Evolutionary conservation across 2,113 vertebrate species (phyloP), one percentile per base, ranked within the genome.

Genomic region (Lepus americanus): DNA sequence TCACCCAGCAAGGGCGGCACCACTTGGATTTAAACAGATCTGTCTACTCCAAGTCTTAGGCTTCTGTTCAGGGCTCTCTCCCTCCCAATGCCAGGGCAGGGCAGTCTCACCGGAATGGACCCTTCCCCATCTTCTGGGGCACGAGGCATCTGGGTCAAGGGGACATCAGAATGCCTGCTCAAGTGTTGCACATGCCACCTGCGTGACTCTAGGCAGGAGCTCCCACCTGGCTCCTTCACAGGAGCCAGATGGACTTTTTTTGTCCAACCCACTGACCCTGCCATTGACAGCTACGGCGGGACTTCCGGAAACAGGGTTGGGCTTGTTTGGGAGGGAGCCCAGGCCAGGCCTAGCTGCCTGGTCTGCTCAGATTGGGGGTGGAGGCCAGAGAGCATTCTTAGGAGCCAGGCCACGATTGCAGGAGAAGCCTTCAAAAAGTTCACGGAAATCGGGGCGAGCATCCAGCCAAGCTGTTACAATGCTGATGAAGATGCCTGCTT

Each of bases 221-320:
- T 93, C 93, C 92, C 87, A 96, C 91, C 89, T 96, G 93, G 53
- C 44, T 95, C 36, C 91, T 94, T 91, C 90, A 64, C 82, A 96
- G 59, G 53, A n/a, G 86, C 88, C 96, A 97, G 93, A 97, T 96
- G 94, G 92, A 86, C 64, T 88, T 95, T 59, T 44, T 95, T 59
- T 44, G 61, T 74, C 63, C 92, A 25, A 33, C 53, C 64, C n/a
- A 76, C 79, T 44, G 61, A 84, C 76, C 59, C 67, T 84, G 44
- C 27, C 73, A 91, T 85, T 87, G 74, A 81, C 64, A 95, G 72
- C 44, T 84, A 29, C 4, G 16, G 76, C 36, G 19, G 49, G 49
- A 84, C 44, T 87, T 95, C 72, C 63, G 66, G 94, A 87, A 87
- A 7, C 59, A 67, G 33, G 9, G 20, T 14, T 39, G 25, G 51